Conservation (phyloP, 1,140 invertebrate genomes). For the Hyphantria cunea region DNA sequence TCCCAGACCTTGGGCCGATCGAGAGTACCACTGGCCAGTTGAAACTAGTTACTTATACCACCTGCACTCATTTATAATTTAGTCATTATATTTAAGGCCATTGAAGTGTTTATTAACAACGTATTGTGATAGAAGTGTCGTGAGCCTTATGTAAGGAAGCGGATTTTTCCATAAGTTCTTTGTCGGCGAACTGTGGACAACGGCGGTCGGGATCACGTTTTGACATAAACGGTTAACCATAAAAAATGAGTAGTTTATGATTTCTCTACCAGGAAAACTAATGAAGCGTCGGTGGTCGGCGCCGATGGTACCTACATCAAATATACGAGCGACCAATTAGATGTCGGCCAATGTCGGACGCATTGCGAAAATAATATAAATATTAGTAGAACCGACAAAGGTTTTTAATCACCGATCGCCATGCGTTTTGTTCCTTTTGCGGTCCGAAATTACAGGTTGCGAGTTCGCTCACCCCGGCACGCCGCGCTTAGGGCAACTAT, state of each 20-base stretch:
- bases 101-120: slow-evolving; percentile 17
- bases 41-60: slow-evolving; percentile 68
- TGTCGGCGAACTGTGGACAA: slow-evolving; percentile 41
- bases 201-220: slow-evolving; percentile 55
- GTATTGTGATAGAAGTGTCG: slow-evolving; percentile 13
- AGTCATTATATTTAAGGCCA: slow-evolving; percentile 59
- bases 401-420: slow-evolving; percentile 80
- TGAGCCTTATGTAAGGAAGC: slow-evolving; percentile 41
- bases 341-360: slow-evolving; percentile 77
- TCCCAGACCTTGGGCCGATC: slow-evolving; percentile 76
- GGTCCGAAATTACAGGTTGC: slow-evolving; percentile 78
- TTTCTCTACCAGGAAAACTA: slow-evolving; percentile 77
- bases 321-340: slow-evolving; percentile 71
- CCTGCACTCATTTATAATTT: slow-evolving; percentile 70
- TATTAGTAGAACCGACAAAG: slow-evolving; percentile 82
- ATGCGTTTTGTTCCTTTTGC: slow-evolving; percentile 77
- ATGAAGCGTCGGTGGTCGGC: slow-evolving; percentile 69
- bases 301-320: slow-evolving; percentile 53
- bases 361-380: slow-evolving; percentile 78
- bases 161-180: slow-evolving; percentile 50
- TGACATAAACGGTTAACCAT: slow-evolving; percentile 58
- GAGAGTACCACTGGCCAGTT: slow-evolving; percentile 63
- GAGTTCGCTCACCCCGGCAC: slow-evolving; percentile 74
- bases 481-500: slow-evolving; percentile 76
- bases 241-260: slow-evolving; percentile 73